Evolutionary conservation across 1,140 invertebrate genomes (phyloP).

Genomic region (Neotoxoptera formosana): DNA sequence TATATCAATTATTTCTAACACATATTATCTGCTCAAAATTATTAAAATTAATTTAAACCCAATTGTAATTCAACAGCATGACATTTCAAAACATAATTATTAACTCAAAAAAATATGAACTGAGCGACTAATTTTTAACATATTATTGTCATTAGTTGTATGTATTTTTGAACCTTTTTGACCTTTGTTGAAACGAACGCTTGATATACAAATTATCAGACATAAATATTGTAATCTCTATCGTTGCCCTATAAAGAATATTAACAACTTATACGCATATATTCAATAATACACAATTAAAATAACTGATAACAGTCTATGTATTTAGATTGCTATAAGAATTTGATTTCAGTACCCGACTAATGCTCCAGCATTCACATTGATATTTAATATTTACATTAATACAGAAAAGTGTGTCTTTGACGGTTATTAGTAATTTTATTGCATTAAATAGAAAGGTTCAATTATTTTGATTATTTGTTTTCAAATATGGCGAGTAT

Average conservation of each 20-base stretch:
- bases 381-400: background rate
- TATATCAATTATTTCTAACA: background rate
- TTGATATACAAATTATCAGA: background rate
- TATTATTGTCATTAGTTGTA: background rate
- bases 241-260: background rate
- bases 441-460: background rate
- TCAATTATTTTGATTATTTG: background rate
- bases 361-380: constrained; percentile 21
- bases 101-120: background rate
- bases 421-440: background rate
- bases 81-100: background rate
- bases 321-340: constrained; percentile 9
- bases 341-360: background rate
- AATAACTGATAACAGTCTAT: constrained; percentile 41
- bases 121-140: background rate
- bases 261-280: background rate
- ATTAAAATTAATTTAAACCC: background rate
- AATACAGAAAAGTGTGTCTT: background rate
- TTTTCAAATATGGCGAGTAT: constrained; percentile 42
- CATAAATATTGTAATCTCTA: constrained; percentile 18
- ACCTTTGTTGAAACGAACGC: background rate
- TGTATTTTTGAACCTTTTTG: background rate
- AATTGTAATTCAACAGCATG: background rate
- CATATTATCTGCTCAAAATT: background rate
- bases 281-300: constrained; percentile 44